Conservation (phyloP, 2,113 vertebrate genomes). For the Pterocles burchelli region DNA sequence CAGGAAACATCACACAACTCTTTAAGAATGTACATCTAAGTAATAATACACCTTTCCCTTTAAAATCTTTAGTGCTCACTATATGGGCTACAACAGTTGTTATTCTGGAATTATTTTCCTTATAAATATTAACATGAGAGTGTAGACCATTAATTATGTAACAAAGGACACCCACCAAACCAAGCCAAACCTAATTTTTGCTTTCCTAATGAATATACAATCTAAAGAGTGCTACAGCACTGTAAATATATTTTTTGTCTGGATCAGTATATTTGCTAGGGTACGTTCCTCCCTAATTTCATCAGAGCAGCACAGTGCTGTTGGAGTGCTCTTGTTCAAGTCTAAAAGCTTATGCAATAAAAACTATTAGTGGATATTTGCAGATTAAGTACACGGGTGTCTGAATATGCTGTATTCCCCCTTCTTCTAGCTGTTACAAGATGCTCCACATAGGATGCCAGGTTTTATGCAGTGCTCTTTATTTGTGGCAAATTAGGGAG, state of each 20-base stretch:
- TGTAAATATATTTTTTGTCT: neutral
- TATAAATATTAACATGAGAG: neutral
- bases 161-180: neutral
- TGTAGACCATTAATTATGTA: neutral
- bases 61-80: neutral
- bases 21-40: neutral
- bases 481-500: conserved; percentile 7
- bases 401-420: neutral
- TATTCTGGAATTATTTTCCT: neutral
- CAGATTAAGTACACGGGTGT: neutral
- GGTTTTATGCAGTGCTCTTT: neutral
- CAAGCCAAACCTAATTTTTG: neutral
- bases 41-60: neutral
- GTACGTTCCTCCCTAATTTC: neutral
- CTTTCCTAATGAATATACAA: neutral
- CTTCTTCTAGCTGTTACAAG: neutral
- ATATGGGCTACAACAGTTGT: neutral
- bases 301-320: neutral
- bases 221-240: neutral
- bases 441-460: neutral
- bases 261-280: neutral
- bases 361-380: neutral
- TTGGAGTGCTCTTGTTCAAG: neutral
- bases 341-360: neutral
- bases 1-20: neutral